A percentile compares a stretch with the other conserved stretches of the same genome.
These are phyloP conservation scores for Chloroceryle aenea DNA, from an alignment of 2,113 vertebrate species.

Conservation along the genomic window DNA sequence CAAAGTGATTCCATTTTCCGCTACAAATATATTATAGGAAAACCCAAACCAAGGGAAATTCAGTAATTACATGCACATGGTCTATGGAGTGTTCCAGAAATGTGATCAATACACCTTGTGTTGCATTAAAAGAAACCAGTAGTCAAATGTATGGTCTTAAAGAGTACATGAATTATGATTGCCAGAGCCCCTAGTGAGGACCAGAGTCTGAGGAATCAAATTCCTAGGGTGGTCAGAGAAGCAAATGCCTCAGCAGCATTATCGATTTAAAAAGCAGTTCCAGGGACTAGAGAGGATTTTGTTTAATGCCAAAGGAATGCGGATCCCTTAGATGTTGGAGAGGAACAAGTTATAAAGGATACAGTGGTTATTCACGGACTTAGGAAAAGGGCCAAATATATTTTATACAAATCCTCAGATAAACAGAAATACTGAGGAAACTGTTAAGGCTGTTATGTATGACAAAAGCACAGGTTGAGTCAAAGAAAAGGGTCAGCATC, in stretches of 20 bases:
- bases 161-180: neutral
- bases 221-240: slow-evolving; percentile 11
- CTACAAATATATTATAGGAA: neutral
- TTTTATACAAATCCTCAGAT: neutral
- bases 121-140: neutral
- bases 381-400: neutral
- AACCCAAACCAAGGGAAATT: neutral
- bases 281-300: slow-evolving; percentile 25
- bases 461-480: neutral
- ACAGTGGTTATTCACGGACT: neutral
- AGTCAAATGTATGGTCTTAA: neutral
- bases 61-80: too few species aligned
- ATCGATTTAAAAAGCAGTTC: slow-evolving; percentile 29
- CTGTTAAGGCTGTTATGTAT: neutral
- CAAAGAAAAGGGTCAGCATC: neutral
- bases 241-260: neutral
- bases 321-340: slow-evolving; percentile 22
- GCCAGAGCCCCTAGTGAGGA: neutral
- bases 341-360: neutral
- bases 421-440: slow-evolving; percentile 1
- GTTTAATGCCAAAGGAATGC: slow-evolving; percentile 44
- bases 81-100: neutral
- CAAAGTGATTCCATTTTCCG: neutral
- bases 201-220: neutral
- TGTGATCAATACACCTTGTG: neutral